Conservation (phyloP, 2,113 vertebrate genomes). For the Fulica atra region DNA sequence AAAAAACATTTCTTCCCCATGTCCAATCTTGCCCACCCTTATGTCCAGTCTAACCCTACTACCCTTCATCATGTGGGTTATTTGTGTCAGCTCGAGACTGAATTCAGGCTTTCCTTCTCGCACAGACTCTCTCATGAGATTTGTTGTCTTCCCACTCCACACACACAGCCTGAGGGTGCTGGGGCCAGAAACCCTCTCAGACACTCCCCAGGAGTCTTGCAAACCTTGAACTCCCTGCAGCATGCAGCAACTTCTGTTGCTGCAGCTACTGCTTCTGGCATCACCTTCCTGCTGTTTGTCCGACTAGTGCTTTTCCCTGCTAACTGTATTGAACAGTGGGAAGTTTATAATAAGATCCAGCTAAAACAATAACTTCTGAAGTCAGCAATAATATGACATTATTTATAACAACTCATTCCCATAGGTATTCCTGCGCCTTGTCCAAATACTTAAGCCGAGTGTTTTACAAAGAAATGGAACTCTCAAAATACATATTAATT, state of each 20-base stretch:
- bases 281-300: neutral
- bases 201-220: neutral
- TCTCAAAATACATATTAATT: neutral
- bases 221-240: rapidly evolving
- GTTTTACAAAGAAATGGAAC: neutral
- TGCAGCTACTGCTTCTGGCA: neutral
- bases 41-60: neutral
- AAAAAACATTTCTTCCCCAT: neutral
- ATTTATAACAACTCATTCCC: neutral
- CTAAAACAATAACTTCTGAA: neutral
- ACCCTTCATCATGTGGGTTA: neutral
- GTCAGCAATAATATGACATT: neutral
- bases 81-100: neutral
- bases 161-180: neutral
- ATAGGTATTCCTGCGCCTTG: neutral
- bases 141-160: rapidly evolving
- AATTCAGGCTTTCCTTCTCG: neutral
- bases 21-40: rapidly evolving
- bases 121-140: neutral
- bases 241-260: neutral
- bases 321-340: neutral
- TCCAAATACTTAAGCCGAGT: neutral
- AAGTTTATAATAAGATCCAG: neutral
- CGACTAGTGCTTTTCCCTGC: neutral
- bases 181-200: neutral